Evolutionary conservation across 1,140 invertebrate genomes (phyloP), one percentile per base, ranked within the genome.

Genomic region (Ganaspis sp.): DNA sequence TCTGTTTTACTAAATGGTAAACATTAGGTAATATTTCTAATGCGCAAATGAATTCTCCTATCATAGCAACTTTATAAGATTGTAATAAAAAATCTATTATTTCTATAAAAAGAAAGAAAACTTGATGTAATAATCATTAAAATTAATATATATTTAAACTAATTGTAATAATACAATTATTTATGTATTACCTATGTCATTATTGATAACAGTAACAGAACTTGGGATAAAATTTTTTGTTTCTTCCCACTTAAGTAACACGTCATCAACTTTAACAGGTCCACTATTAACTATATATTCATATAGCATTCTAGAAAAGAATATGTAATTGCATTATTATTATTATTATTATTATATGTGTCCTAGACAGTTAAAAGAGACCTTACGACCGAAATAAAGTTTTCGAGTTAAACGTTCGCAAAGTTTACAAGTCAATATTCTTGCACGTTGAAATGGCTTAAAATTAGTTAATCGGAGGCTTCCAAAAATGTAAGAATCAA

Each of bases 31-130:
- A 40, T 29, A 23, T 76, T 9, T 75, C 40, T 15, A 75, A 26
- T 37, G 73, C 58, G 21, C 79, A 80, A 9, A 84, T 77, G 34
- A 79, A 81, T 19, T 79, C 75, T 40, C 72, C 74, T 12, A 86
- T 23, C 17, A 72, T 21, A 9, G 54, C 73, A 72, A 85, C 37
- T 72, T 81, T 83, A 9, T 74, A 37, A 2, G 83, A 81, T 73
- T 81, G 70, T 12, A 83, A 58, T 54, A 86, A 75, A 74, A 85
- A 84, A 11, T 74, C 73, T 21, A 74, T 19, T 64, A 85, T 82
- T 82, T 82, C 83, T 82, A 71, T 21, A 73, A 69, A 72, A 54
- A 19, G 9, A 53, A 73, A 64, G 54, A 9, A n/a, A n/a, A n/a
- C n/a, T n/a, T 26, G 23, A 69, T 23, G 17, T 54, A 53, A 45